Percentiles rank a stretch among this genome's conserved stretches.
Evolutionary conservation across 2,113 vertebrate species (phyloP).

Genomic region (Cyprinodon variegatus): DNA sequence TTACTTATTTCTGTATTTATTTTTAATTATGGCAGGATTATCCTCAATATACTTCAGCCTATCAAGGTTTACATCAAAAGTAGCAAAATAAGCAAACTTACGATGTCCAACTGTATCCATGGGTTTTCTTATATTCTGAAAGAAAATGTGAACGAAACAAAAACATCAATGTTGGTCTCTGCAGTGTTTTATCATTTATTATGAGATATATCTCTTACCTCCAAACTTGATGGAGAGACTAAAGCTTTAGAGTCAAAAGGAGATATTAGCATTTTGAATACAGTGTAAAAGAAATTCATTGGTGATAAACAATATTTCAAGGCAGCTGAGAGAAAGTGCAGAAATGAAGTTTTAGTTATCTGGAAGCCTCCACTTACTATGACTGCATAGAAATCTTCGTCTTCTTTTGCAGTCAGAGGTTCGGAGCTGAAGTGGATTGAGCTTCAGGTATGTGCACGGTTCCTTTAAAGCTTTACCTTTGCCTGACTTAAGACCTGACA

Average conservation of each 20-base stretch:
- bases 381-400: conserved; percentile 70
- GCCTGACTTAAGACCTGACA: conserved; percentile 10
- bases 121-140: conserved; percentile 10
- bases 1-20: too few relatives aligned
- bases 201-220: conserved; percentile 44
- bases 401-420: conserved; percentile 63
- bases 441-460: conserved; percentile 66
- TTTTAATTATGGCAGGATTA: too few relatives aligned
- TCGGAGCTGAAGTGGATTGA: conserved; percentile 61
- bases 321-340: neutral
- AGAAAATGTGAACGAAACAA: conserved; percentile 1
- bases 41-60: neutral
- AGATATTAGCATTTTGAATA: neutral
- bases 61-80: neutral
- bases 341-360: neutral
- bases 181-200: neutral
- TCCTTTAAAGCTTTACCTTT: neutral
- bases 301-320: neutral
- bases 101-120: conserved; percentile 21
- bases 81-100: conserved; percentile 33
- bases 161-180: neutral
- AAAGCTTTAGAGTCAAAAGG: conserved; percentile 47
- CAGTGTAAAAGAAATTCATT: neutral
- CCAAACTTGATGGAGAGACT: neutral
- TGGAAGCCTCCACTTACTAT: conserved; percentile 49